A percentile compares a stretch with the other conserved stretches of the same genome.
Conservation (phyloP, 1,140 invertebrate species). For the Heliothis virescens region DNA sequence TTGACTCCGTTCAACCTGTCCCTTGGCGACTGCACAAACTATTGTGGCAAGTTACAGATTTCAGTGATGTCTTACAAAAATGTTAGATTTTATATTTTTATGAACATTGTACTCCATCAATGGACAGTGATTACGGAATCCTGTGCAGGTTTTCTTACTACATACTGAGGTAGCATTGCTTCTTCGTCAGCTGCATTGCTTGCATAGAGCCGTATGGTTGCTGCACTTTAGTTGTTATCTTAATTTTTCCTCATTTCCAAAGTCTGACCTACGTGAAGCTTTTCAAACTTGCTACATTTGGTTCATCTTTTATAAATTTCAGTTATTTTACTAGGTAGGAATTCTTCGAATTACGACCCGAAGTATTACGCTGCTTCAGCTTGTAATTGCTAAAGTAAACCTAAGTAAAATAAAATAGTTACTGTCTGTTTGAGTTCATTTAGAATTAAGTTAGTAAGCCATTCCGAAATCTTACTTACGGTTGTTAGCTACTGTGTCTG, state of each 20-base stretch:
- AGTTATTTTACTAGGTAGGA: not conserved
- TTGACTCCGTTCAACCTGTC: conserved; percentile 6
- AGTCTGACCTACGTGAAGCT: not conserved
- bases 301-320: conserved; percentile 2
- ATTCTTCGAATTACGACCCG: not conserved
- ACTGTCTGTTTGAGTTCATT: too few species aligned
- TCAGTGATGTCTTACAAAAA: conserved; percentile 16
- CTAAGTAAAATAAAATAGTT: too few species aligned
- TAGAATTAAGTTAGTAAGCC: too few species aligned
- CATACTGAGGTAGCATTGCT: conserved; percentile 15
- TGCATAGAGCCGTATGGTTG: not conserved
- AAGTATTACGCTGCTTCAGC: conserved; percentile 9
- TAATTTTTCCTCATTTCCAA: not conserved
- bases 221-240: not conserved
- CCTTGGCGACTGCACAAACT: conserved; percentile 14
- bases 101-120: not conserved
- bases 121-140: conserved; percentile 28
- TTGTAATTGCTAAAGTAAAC: not conserved
- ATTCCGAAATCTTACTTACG: too few species aligned
- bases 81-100: not conserved
- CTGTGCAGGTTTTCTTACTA: conserved; percentile 20
- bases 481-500: too few species aligned
- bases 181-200: conserved; percentile 16
- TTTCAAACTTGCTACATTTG: not conserved
- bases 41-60: conserved; percentile 30